Base-by-base conservation (phyloP, 1,140 invertebrate genomes). In the Eciton burchellii region DNA sequence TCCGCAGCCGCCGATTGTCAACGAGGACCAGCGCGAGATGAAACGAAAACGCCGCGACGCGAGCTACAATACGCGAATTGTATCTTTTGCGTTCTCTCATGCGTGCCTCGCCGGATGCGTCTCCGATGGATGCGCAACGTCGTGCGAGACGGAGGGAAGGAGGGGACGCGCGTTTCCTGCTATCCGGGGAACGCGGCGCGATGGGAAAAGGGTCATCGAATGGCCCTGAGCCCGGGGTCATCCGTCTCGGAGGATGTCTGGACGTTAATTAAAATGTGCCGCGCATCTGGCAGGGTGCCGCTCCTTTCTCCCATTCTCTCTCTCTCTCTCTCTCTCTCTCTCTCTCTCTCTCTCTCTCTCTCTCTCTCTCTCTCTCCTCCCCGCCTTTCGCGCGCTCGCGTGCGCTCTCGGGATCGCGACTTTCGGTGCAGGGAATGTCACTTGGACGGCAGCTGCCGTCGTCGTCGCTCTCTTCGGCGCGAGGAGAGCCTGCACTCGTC, bases 251-350 rank as follows among this genome's bases (percentile, higher is more conserved):
- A 91, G 91, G 90, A 93, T 92, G 91, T 93, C 91, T 91, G 91
- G 87, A 84, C 77, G 90, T 91, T 91, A 92, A 93, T 93, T 93
- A 92, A 93, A 93, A 93, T 92, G 91, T 93, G 91, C 89, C 90
- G 85, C 83, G 89, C 91, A 92, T 92, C 90, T 92, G 91, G 86
- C 83, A 85, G 79, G 81, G 85, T 86, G 82, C 86, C 87, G 76
- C 76, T 83, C 84, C 83, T 86, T 89, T 88, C 86, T 83, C 82
- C 85, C 65, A 43, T 71, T 71, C 56, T 43, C 56, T 56, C 35
- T 47, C 35, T n/a, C 26, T 60, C 52, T 8, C 14, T 24, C 62
- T 5, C 70, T n/a, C 19, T 56, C 19, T 63, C 26, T 76, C 63
- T 24, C 24, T 35, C 3, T n/a, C 47, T 57, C 43, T n/a, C 29